Percentiles rank a stretch among this genome's conserved stretches.
Evolutionary conservation across 2,797 vertebrate genomes (phyloP).

Genomic region (Glossophaga mutica): DNA sequence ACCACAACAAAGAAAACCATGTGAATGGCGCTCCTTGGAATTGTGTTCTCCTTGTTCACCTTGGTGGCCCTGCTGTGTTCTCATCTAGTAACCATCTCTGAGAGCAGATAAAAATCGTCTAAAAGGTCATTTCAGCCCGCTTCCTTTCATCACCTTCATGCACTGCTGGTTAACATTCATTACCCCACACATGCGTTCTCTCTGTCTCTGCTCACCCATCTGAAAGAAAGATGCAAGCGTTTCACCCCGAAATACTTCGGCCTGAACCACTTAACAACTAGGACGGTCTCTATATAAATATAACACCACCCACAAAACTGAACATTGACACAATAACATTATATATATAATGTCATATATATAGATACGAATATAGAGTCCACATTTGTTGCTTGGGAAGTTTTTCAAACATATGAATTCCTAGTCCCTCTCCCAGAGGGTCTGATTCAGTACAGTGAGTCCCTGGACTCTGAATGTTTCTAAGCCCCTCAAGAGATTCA

Average conservation of each 20-base stretch:
- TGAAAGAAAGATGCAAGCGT: not conserved
- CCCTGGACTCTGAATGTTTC: not conserved
- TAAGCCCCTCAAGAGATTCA: not conserved
- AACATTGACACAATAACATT: not conserved
- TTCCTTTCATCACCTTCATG: not conserved
- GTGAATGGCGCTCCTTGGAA: not conserved
- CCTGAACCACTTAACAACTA: not conserved
- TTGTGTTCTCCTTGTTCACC: too few species aligned
- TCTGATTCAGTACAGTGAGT: not conserved
- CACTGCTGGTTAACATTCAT: not conserved
- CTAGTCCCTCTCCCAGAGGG: not conserved
- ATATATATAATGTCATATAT: too few species aligned
- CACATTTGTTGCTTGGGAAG: not conserved
- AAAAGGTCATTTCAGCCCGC: not conserved
- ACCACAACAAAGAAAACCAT: not conserved
- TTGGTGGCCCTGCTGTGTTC: not conserved
- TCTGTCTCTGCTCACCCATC: not conserved
- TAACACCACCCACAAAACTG: not conserved
- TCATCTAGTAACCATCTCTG: not conserved
- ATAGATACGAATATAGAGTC: not conserved
- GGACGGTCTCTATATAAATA: conserved; percentile 11
- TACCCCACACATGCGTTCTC: not conserved
- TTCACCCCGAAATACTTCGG: not conserved
- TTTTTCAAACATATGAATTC: not conserved
- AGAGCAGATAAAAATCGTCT: not conserved